phyloP scores from a whole-genome alignment of 2,888 invertebrate species.

The Tipula lateralis region DNA sequence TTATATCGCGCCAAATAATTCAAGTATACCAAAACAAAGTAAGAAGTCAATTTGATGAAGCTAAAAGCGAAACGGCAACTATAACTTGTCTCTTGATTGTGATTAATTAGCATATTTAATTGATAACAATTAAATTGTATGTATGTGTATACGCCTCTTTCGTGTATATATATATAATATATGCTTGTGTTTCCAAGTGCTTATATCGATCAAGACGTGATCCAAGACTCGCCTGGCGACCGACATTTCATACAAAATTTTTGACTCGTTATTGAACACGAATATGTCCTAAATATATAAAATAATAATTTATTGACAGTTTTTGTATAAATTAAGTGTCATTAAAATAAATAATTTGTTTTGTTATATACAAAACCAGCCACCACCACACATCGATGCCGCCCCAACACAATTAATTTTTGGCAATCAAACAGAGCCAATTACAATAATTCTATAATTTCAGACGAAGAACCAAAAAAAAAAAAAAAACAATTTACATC shows the following conservation, averaged over 20 bases:
- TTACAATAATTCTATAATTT: conserved; percentile 1
- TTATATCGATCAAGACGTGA: background rate
- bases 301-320: background rate
- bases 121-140: conserved; percentile 36
- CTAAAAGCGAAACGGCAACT: conserved; percentile 8
- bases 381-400: background rate
- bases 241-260: background rate
- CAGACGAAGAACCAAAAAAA: no score
- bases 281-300: background rate
- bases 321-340: background rate
- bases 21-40: background rate
- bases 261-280: background rate
- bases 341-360: background rate
- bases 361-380: background rate
- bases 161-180: background rate
- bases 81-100: conserved; percentile 33
- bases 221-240: background rate
- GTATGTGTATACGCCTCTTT: background rate
- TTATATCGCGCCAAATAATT: background rate
- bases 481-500: background rate
- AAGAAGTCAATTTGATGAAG: conserved; percentile 20
- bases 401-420: conserved; percentile 24
- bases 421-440: background rate
- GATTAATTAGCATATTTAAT: conserved; percentile 39
- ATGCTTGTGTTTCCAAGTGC: background rate